Evolutionary conservation across 2,888 invertebrate genomes (phyloP).

Genomic region (Julus scanicus): DNA sequence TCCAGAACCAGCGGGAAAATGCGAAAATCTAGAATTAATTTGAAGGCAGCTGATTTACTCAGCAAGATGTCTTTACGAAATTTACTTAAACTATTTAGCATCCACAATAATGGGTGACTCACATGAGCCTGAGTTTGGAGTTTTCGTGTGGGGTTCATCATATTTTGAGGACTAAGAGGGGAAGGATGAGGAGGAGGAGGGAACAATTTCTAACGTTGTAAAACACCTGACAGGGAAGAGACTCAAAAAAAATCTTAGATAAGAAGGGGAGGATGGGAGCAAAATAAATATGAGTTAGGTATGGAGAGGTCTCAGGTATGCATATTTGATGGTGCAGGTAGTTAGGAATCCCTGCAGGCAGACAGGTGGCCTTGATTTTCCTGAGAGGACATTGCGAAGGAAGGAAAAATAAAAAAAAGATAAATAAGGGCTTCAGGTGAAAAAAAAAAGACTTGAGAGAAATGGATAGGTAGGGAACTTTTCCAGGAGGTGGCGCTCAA

Average conservation of each 20-base stretch:
- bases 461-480: neutral
- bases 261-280: slow-evolving; percentile 42
- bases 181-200: neutral
- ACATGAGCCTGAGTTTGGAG: neutral
- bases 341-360: slow-evolving; percentile 36
- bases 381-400: slow-evolving; percentile 1
- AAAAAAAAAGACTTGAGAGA: neutral
- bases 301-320: neutral
- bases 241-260: neutral
- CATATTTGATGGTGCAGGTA: slow-evolving; percentile 41
- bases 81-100: neutral
- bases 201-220: slow-evolving; percentile 29
- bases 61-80: neutral
- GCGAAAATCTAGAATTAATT: neutral
- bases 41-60: neutral
- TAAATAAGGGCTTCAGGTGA: slow-evolving; percentile 3
- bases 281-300: slow-evolving; percentile 39
- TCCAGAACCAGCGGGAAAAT: neutral
- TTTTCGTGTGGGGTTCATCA: neutral
- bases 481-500: neutral
- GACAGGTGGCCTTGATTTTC: slow-evolving; percentile 27
- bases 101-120: no score
- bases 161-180: neutral
- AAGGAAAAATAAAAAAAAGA: neutral
- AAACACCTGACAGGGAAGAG: slow-evolving; percentile 36